These are phyloP conservation scores for Tetranychus cinnabarinus DNA, from an alignment of 1,140 invertebrate genomes.

Conservation along the genomic window DNA sequence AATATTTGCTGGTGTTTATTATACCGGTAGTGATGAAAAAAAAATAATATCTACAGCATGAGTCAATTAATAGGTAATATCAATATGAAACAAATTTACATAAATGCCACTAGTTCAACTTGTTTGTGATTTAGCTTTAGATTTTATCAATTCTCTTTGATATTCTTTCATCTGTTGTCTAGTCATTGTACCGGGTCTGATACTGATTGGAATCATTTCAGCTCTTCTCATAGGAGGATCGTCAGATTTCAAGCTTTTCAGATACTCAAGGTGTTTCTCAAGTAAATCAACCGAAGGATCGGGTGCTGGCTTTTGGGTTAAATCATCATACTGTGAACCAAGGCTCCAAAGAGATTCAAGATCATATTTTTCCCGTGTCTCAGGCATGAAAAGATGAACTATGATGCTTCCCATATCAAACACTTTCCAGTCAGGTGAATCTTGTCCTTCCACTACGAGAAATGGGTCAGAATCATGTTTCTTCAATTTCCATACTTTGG, in stretches of 20 bases:
- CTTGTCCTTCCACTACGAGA: slow-evolving; percentile 48
- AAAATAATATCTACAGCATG: no score
- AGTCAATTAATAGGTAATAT: no score
- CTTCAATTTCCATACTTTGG: slow-evolving; percentile 32
- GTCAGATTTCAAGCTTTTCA: not conserved
- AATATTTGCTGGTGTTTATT: no score
- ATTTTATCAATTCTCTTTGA: no score
- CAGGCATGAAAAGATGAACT: slow-evolving; percentile 55
- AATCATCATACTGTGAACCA: slow-evolving; percentile 44
- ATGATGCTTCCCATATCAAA: slow-evolving; percentile 70
- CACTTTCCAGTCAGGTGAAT: slow-evolving; percentile 55
- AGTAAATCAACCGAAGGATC: slow-evolving; percentile 6
- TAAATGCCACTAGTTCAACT: no score
- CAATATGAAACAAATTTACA: no score
- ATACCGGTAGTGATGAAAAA: no score
- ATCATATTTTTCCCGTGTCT: slow-evolving; percentile 47
- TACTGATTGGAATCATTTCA: no score
- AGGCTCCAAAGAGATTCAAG: slow-evolving; percentile 72
- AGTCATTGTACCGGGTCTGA: no score
- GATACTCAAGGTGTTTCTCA: slow-evolving; percentile 9
- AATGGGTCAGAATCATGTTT: slow-evolving; percentile 31
- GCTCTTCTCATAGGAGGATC: no score
- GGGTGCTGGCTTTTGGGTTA: slow-evolving; percentile 1
- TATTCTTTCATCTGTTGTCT: no score
- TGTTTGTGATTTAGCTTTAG: no score